phyloP scores from a whole-genome alignment of 2,888 invertebrate species.

The Synanthedon formicaeformis region DNA sequence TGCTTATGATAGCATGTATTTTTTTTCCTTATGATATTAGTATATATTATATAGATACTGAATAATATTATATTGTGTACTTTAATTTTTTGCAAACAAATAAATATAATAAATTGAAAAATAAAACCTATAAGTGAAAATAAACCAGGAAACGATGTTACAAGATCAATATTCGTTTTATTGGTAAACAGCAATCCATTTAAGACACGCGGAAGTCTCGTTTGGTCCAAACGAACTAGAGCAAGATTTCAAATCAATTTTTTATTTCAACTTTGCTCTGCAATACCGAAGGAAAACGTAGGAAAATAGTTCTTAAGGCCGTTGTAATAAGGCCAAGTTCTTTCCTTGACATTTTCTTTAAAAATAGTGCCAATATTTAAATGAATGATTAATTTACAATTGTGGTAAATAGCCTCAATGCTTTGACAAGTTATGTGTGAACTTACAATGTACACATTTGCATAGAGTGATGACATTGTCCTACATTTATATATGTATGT shows the following conservation, averaged over 20 bases:
- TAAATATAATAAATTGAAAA: no score
- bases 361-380: neutral
- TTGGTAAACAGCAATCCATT: conserved; percentile 2
- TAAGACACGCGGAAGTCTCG: conserved; percentile 5
- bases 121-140: no score
- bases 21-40: no score
- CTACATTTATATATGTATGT: conserved; percentile 29
- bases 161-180: neutral
- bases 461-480: conserved; percentile 34
- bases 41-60: no score
- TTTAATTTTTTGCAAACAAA: no score
- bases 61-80: no score
- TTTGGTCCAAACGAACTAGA: neutral
- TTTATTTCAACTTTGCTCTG: neutral
- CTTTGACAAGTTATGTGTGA: neutral
- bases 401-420: neutral
- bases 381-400: neutral
- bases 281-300: conserved; percentile 17
- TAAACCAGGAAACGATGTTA: neutral
- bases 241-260: neutral
- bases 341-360: conserved; percentile 7
- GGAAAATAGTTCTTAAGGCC: conserved; percentile 19
- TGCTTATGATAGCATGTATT: no score
- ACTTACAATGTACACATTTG: neutral
- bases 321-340: conserved; percentile 20